Evolutionary conservation across 2,888 invertebrate species (phyloP).

Genomic region (Eurytoma adleriae): DNA sequence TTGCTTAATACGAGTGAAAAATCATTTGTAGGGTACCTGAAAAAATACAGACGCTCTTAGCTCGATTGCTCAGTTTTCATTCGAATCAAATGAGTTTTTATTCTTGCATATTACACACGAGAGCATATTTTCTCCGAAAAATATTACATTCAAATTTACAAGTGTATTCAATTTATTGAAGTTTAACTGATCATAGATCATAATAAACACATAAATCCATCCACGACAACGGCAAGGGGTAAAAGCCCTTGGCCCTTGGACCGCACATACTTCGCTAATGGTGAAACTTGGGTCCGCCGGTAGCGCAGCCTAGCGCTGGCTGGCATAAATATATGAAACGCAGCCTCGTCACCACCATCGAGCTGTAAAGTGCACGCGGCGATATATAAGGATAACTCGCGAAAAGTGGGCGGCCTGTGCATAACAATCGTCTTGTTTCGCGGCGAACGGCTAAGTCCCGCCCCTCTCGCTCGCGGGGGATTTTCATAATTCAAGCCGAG

Average conservation of each 20-base stretch:
- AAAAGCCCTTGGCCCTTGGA: background rate
- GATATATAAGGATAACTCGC: constrained; percentile 60
- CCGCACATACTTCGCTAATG: constrained; percentile 34
- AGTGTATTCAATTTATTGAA: too few relatives aligned
- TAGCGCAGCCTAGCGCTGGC: constrained; percentile 10
- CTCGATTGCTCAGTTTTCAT: too few relatives aligned
- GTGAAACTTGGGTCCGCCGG: constrained; percentile 46
- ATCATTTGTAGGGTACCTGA: too few relatives aligned
- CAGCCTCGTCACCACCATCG: constrained; percentile 15
- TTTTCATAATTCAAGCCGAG: constrained; percentile 35
- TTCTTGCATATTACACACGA: too few relatives aligned
- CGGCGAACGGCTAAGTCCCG: constrained; percentile 15
- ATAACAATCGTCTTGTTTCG: constrained; percentile 55
- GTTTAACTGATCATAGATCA: background rate
- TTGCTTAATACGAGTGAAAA: too few relatives aligned
- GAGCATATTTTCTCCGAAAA: too few relatives aligned
- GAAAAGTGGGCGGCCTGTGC: constrained; percentile 55
- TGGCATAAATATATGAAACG: constrained; percentile 52
- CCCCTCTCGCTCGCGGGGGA: background rate
- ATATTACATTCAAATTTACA: too few relatives aligned
- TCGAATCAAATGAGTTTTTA: too few relatives aligned
- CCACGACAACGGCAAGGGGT: constrained; percentile 32
- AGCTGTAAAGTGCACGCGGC: constrained; percentile 60
- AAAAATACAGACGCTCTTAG: too few relatives aligned
- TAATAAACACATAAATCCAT: constrained; percentile 54